Base-by-base conservation (phyloP, 1,140 invertebrate genomes). In the Drosophila quadrilineata region DNA sequence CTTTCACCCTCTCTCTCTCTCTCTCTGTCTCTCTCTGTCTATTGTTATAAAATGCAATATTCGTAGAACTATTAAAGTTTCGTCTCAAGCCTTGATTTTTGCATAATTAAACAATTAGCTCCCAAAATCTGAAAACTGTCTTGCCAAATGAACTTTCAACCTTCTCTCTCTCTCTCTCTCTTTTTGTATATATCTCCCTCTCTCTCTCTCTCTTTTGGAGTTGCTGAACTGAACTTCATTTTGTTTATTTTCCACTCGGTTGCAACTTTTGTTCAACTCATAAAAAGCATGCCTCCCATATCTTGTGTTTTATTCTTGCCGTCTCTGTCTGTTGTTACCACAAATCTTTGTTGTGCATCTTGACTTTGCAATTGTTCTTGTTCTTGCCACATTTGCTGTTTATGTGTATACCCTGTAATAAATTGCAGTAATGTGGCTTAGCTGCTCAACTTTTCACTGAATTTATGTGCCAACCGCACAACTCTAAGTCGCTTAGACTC, bases 51-150 rank as follows among this genome's bases (percentile, higher is more conserved):
- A 65, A 65, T 59, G 58, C 36, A 65, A 65, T 65, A 49, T 26
- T 48, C n/a, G 6, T 2, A 14, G 43, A 50, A 53, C 14, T 63
- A 14, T 29, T 21, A 38, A 63, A 56, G 17, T 63, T 54, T 38
- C 22, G 36, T 9, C 21, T 17, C 19, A 8, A 6, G 2, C 12
- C 3, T 24, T 29, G 26, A 41, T 41, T 43, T 65, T 59, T 50
- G 54, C 62, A 65, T 65, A 65, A 65, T 65, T 65, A 50, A 45
- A 59, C 62, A 59, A 65, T 65, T 65, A 50, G 36, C 28, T 21
- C 21, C 36, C 21, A 26, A 41, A 59, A 41, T 43, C 26, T 22
- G n/a, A n/a, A n/a, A 22, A 24, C 31, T 45, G 49, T n/a, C n/a
- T 54, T 35, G 48, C 49, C 29, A 35, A 49, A 41, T 45, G 10